Evolutionary conservation across 2,888 invertebrate species (phyloP).

Genomic region (Keiferia lycopersicella): DNA sequence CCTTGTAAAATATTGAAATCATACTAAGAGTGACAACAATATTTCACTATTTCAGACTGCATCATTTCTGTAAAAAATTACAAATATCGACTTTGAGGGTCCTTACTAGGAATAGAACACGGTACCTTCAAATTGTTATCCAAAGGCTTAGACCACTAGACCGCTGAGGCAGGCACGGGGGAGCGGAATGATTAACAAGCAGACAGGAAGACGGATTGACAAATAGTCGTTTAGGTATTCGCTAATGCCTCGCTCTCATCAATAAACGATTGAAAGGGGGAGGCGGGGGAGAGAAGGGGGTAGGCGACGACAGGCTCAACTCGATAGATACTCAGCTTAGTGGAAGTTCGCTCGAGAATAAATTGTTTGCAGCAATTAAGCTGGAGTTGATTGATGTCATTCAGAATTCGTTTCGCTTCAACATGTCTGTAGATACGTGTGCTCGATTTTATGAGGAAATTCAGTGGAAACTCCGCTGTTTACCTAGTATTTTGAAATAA

Average conservation of each 20-base stretch:
- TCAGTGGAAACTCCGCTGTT: neutral
- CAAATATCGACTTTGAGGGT: too few species aligned
- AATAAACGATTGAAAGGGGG: constrained; percentile 63
- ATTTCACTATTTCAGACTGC: too few species aligned
- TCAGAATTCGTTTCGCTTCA: constrained; percentile 22
- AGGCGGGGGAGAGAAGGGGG: constrained; percentile 27
- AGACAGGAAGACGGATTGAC: constrained; percentile 80
- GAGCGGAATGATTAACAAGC: constrained; percentile 76
- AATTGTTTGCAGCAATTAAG: constrained; percentile 48
- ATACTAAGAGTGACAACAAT: too few species aligned
- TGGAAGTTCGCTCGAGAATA: constrained; percentile 44
- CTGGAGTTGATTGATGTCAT: constrained; percentile 41
- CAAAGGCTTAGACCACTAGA: too few species aligned
- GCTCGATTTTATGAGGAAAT: neutral
- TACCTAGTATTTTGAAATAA: too few species aligned
- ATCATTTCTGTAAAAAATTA: too few species aligned
- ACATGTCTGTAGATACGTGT: too few species aligned
- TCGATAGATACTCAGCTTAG: constrained; percentile 38
- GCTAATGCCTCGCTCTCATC: constrained; percentile 75
- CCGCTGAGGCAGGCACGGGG: constrained; percentile 38
- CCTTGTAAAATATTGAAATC: too few species aligned
- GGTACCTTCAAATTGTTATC: too few species aligned
- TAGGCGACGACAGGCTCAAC: constrained; percentile 39
- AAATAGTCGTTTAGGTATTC: constrained; percentile 80
- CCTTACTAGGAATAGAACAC: too few species aligned